These are phyloP conservation scores for Lepetodrilus schrolli DNA, from an alignment of 2,888 invertebrate species.

Conservation along the genomic window DNA sequence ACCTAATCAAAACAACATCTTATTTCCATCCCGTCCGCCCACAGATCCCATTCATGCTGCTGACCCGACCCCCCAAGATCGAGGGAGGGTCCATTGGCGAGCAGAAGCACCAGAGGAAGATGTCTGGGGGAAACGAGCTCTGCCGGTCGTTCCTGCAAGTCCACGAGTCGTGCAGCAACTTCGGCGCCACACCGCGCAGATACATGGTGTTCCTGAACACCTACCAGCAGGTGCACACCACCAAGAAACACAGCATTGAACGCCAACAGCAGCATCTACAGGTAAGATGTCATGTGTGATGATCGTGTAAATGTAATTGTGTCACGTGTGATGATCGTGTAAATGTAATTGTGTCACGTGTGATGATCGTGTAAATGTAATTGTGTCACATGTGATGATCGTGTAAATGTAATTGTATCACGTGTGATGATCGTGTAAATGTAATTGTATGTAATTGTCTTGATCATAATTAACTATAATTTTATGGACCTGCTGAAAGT, in stretches of 20 bases:
- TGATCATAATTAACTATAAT: too few relatives aligned
- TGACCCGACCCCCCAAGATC: slow-evolving; percentile 70
- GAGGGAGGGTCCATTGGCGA: slow-evolving; percentile 71
- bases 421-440: too few relatives aligned
- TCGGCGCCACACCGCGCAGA: slow-evolving; percentile 76
- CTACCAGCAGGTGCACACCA: slow-evolving; percentile 79
- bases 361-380: too few relatives aligned
- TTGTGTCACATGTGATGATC: too few relatives aligned
- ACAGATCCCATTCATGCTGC: slow-evolving; percentile 75
- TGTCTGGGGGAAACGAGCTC: slow-evolving; percentile 74
- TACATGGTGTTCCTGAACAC: slow-evolving; percentile 78
- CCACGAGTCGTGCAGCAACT: slow-evolving; percentile 73
- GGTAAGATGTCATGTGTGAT: slow-evolving; percentile 74
- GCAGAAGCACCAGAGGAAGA: slow-evolving; percentile 60
- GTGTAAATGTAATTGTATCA: too few relatives aligned
- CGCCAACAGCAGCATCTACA: slow-evolving; percentile 81
- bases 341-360: too few relatives aligned
- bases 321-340: not conserved
- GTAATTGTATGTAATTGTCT: too few relatives aligned
- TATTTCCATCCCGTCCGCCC: too few relatives aligned
- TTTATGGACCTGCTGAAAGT: too few relatives aligned
- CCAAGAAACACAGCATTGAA: slow-evolving; percentile 80
- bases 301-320: not conserved
- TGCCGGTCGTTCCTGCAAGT: slow-evolving; percentile 76
- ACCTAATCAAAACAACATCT: not conserved